Evolutionary conservation across 2,113 vertebrate species (phyloP).

Genomic region (Columbina picui): DNA sequence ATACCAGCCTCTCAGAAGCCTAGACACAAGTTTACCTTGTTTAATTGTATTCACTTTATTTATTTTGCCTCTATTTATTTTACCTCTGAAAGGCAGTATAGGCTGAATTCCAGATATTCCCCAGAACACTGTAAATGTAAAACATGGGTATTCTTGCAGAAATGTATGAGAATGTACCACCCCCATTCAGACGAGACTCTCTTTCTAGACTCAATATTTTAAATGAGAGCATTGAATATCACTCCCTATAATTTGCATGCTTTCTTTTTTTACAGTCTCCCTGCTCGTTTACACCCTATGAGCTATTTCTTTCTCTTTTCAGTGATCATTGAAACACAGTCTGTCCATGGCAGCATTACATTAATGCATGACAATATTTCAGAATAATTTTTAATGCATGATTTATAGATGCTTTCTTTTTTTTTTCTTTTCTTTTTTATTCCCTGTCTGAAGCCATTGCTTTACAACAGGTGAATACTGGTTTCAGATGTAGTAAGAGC

Average conservation of each 20-base stretch:
- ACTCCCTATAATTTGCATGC: conserved; percentile 20
- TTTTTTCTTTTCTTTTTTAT: not conserved
- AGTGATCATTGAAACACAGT: not conserved
- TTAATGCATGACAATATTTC: not conserved
- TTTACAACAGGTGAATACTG: not conserved
- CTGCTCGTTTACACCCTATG: not conserved
- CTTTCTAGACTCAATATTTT: conserved; percentile 23
- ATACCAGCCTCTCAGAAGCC: not conserved
- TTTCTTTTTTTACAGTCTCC: not conserved
- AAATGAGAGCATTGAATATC: conserved; percentile 10
- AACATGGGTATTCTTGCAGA: conserved; percentile 3
- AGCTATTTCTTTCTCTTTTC: not conserved
- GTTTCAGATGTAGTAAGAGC: not conserved
- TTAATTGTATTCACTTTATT: not conserved
- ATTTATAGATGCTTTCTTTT: not conserved
- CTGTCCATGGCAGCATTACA: not conserved
- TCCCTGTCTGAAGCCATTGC: not conserved
- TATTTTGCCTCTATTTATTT: conserved; percentile 40
- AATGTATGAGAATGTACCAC: not conserved
- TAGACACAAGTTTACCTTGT: not conserved
- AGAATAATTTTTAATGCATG: not conserved
- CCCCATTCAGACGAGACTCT: not conserved
- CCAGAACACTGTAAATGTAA: not conserved
- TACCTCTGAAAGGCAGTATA: not conserved
- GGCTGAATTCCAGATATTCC: conserved; percentile 12